These are phyloP conservation scores for Euphydryas editha DNA, from an alignment of 2,888 invertebrate species.

Conservation along the genomic window DNA sequence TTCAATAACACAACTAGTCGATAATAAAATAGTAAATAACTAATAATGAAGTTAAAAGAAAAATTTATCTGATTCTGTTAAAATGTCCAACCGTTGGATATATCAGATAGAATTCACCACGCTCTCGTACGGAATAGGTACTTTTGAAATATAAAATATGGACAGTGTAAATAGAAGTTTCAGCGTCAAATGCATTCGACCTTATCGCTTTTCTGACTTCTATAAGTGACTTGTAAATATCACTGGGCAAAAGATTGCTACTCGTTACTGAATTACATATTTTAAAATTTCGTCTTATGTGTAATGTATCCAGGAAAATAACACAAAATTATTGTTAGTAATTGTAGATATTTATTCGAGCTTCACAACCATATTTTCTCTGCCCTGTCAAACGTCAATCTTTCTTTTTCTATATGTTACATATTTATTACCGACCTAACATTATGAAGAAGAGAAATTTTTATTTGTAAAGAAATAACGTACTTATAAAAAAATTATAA, in stretches of 20 bases:
- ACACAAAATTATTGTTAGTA: too few species aligned
- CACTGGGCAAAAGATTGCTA: not conserved
- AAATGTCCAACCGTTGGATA: conserved; percentile 5
- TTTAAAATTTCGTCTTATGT: not conserved
- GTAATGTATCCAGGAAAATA: too few species aligned
- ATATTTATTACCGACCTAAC: too few species aligned
- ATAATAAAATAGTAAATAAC: too few species aligned
- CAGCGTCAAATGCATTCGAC: not conserved
- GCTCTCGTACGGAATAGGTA: conserved; percentile 2
- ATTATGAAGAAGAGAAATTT: too few species aligned
- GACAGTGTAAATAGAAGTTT: conserved; percentile 3
- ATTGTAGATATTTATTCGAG: too few species aligned
- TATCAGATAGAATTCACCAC: not conserved
- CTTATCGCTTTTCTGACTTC: not conserved
- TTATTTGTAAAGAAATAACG: too few species aligned
- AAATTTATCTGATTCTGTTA: not conserved
- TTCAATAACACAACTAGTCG: too few species aligned
- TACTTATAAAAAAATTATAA: too few species aligned
- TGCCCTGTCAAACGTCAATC: too few species aligned
- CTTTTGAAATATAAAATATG: conserved; percentile 7
- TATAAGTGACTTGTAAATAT: not conserved
- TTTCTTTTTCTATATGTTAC: too few species aligned
- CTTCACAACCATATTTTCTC: too few species aligned
- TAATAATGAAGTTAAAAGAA: not conserved
- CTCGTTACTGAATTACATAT: not conserved